A percentile compares a stretch with the other conserved stretches of the same genome.
Evolutionary conservation across 2,113 vertebrate genomes (phyloP).

Genomic region (Isurus oxyrinchus): DNA sequence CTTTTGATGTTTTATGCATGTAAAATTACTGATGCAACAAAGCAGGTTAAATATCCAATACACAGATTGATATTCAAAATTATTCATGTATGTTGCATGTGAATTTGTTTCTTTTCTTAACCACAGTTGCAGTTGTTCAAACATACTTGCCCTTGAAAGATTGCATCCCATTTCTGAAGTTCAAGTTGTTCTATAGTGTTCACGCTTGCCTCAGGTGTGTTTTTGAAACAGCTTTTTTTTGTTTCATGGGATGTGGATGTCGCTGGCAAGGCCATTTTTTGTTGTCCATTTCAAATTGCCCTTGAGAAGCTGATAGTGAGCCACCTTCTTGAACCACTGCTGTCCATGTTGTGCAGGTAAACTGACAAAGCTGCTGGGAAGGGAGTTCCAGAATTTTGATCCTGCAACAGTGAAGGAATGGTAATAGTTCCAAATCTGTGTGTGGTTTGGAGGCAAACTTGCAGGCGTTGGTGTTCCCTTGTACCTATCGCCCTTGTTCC

Average conservation of each 20-base stretch:
- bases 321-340: background rate
- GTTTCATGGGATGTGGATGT: background rate
- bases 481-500: background rate
- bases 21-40: background rate
- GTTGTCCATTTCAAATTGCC: background rate
- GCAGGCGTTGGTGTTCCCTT: background rate
- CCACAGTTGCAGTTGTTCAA: background rate
- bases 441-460: no score
- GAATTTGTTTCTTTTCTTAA: background rate
- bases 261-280: background rate
- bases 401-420: background rate
- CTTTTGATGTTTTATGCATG: background rate
- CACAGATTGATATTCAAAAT: background rate
- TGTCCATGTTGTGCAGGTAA: background rate
- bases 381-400: background rate
- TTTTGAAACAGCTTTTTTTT: background rate
- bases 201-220: background rate
- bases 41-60: background rate
- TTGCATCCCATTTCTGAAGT: background rate
- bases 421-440: background rate
- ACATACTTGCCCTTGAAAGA: background rate
- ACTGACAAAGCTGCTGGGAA: background rate
- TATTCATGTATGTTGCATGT: background rate
- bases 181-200: background rate
- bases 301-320: background rate